Percentiles rank a stretch among this genome's conserved stretches.
These are phyloP conservation scores for Mylabris sibirica DNA, from an alignment of 2,888 invertebrate species.

Conservation along the genomic window DNA sequence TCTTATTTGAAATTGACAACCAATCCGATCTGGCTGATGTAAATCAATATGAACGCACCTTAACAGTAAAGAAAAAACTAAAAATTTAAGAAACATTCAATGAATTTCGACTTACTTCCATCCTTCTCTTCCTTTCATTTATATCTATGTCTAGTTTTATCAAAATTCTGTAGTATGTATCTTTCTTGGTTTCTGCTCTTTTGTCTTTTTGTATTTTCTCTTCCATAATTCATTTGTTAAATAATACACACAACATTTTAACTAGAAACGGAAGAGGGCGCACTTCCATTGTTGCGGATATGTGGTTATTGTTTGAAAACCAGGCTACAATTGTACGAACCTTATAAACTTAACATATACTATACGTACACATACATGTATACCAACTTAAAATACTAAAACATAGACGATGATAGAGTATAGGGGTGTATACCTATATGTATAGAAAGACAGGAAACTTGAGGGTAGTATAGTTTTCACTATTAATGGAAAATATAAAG, in stretches of 20 bases:
- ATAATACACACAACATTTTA: conserved; percentile 36
- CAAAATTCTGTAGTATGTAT: too few species aligned
- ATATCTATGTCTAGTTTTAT: background rate
- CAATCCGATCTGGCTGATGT: background rate
- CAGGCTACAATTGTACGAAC: conserved; percentile 50
- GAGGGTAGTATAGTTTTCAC: background rate
- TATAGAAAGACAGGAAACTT: conserved; percentile 9
- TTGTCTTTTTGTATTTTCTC: conserved; percentile 1
- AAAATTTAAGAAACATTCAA: background rate
- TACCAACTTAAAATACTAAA: too few species aligned
- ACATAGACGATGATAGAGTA: too few species aligned
- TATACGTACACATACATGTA: conserved; percentile 30
- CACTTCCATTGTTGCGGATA: conserved; percentile 54
- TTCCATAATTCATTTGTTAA: conserved; percentile 32
- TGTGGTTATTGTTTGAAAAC: conserved; percentile 52
- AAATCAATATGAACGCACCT: background rate
- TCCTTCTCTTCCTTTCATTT: conserved; percentile 4
- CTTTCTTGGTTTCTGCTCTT: background rate
- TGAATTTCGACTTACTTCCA: background rate
- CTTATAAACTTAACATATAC: conserved; percentile 44
- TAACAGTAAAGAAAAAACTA: background rate
- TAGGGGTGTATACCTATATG: background rate
- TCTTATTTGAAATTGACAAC: too few species aligned
- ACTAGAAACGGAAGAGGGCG: conserved; percentile 44
- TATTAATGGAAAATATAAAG: conserved; percentile 4